Evolutionary conservation across 2,888 invertebrate genomes (phyloP), one percentile per base, ranked within the genome.

Genomic region (Pammene aurita): DNA sequence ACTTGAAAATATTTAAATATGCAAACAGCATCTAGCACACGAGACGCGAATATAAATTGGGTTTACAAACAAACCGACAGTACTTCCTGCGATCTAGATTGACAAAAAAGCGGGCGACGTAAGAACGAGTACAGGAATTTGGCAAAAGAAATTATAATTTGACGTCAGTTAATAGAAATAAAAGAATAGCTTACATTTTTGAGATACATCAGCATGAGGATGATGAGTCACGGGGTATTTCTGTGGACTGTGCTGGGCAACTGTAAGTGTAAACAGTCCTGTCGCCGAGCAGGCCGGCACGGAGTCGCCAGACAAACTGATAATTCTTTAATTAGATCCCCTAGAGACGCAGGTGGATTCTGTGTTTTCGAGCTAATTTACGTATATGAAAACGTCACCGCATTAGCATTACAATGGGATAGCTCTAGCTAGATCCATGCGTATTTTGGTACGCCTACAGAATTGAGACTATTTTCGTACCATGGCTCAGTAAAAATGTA

Each of bases 251-350:
- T 54, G 64, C 57, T 34, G 54, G 58, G 64, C 56, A 64, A 68
- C 68, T 41, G 54, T 65, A 54, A 69, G 60, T 54, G 68, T 69
- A 69, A 69, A 69, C 69, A 65, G 63, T 60, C 41, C 68, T 68
- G 65, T 69, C 69, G 44, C 69, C 46, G 62, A 63, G 63, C 63
- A 68, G 50, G 35, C 63, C 63, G 64, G 74, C 77, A 78, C 77
- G 50, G 57, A 58, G 75, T 78, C 79, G 76, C 76, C 74, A 78
- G 77, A 76, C 79, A 81, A 80, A 82, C 84, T 84, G 81, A 84
- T 81, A 76, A 78, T 74, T 84, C 83, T 85, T 81, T 80, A 85
- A 83, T 84, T 84, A 85, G 83, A 81, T 80, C 79, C 76, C 79
- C 78, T 75, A 78, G 44, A 34, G 26, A 16, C 55, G 57, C 44